These are phyloP conservation scores for Megaceryle torquata DNA, from an alignment of 2,113 vertebrate genomes.

Conservation along the genomic window DNA sequence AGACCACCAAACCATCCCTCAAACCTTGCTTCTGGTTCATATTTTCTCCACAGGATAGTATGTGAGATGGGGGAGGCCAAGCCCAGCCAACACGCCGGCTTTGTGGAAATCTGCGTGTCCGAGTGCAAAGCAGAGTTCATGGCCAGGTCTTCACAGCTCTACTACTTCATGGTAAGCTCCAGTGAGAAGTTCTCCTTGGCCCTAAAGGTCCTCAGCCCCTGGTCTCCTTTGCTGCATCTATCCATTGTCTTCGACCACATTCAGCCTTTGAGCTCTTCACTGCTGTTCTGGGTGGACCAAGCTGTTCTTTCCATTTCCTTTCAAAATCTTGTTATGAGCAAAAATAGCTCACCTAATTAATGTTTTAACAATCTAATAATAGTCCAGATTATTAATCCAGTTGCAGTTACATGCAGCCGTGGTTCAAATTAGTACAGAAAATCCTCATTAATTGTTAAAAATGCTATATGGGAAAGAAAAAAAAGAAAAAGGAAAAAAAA, in stretches of 20 bases:
- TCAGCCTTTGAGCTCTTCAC: not conserved
- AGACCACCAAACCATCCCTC: not conserved
- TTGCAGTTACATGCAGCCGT: not conserved
- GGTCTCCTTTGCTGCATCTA: not conserved
- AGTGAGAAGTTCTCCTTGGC: not conserved
- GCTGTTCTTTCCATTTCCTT: not conserved
- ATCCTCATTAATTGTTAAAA: slow-evolving; percentile 57
- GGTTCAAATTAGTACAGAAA: slow-evolving; percentile 39
- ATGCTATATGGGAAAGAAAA: not conserved
- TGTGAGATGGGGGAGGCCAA: slow-evolving; percentile 97
- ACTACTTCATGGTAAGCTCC: slow-evolving; percentile 94
- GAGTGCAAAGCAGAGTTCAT: slow-evolving; percentile 90
- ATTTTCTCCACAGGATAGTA: slow-evolving; percentile 85
- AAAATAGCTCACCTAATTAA: slow-evolving; percentile 54
- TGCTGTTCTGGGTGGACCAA: not conserved
- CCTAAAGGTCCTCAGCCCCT: not conserved
- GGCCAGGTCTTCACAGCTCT: slow-evolving; percentile 92
- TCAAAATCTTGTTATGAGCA: not conserved
- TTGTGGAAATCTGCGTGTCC: slow-evolving; percentile 91
- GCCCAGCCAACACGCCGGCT: slow-evolving; percentile 90
- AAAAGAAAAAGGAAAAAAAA: not conserved
- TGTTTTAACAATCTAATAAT: slow-evolving; percentile 60
- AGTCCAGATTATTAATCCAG: slow-evolving; percentile 29
- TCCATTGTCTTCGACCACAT: not conserved
- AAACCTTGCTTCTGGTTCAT: not conserved